Conservation (phyloP, 2,113 vertebrate species). For the Panthera tigris region DNA sequence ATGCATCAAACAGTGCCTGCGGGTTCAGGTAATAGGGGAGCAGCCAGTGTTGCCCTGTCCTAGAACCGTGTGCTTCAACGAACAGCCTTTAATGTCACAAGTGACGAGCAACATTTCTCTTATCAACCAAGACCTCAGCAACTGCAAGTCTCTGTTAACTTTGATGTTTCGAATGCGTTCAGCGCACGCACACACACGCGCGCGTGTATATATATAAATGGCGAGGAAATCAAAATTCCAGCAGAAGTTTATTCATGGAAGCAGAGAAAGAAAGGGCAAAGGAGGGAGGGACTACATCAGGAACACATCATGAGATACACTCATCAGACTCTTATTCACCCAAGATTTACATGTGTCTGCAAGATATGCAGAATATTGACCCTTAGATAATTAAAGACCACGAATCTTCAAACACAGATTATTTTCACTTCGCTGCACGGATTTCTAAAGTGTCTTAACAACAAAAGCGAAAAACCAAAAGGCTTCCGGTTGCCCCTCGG, state of each 20-base stretch:
- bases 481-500: neutral
- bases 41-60: neutral
- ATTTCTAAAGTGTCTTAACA: slow-evolving; percentile 7
- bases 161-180: neutral
- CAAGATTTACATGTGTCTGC: neutral
- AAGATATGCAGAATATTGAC: neutral
- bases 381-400: neutral
- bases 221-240: slow-evolving; percentile 32
- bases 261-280: neutral
- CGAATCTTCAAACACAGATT: neutral
- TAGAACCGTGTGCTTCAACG: neutral
- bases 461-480: slow-evolving; percentile 13
- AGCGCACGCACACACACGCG: fast-evolving
- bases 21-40: neutral
- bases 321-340: neutral
- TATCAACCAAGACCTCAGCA: neutral
- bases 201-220: neutral
- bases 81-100: neutral
- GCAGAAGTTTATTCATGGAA: slow-evolving; percentile 68
- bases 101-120: neutral
- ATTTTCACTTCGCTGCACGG: neutral
- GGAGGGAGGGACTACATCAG: neutral
- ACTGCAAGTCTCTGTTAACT: neutral
- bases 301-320: neutral
- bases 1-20: neutral